A percentile compares a stretch with the other conserved stretches of the same genome.
These are phyloP conservation scores for Pteromalus puparum DNA, from an alignment of 1,140 invertebrate genomes.

Conservation along the genomic window DNA sequence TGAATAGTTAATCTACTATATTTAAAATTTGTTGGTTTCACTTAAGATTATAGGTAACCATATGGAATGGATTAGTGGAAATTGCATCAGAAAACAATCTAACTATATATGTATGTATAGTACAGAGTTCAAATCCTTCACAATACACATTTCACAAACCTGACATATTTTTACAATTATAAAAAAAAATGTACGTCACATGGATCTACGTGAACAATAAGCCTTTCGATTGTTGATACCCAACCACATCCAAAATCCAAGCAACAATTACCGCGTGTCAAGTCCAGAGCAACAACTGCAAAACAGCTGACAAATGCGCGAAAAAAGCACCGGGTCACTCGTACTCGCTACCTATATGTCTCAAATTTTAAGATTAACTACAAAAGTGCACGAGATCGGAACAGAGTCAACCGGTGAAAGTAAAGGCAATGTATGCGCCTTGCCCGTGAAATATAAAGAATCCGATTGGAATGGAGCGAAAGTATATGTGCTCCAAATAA, in stretches of 20 bases:
- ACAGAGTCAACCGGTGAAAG: constrained; percentile 8
- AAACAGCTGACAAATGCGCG: not conserved
- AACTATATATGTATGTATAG: not conserved
- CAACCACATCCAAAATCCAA: not conserved
- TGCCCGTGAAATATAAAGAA: not conserved
- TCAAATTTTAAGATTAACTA: not conserved
- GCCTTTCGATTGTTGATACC: not conserved
- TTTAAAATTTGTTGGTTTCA: too few species aligned
- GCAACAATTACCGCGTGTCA: not conserved
- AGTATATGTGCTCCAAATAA: constrained; percentile 4
- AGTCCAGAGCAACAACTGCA: not conserved
- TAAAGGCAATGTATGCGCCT: not conserved
- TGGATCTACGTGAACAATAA: not conserved
- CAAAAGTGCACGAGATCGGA: not conserved
- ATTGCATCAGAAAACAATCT: constrained; percentile 31
- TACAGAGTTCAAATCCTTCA: not conserved
- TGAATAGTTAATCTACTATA: not conserved
- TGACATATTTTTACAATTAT: not conserved
- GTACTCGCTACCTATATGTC: not conserved
- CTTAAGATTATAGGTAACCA: not conserved
- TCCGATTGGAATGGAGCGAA: not conserved
- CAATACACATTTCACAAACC: not conserved
- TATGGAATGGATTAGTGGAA: not conserved
- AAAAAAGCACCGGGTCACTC: not conserved
- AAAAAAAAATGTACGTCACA: not conserved